Evolutionary conservation across 2,888 invertebrate genomes (phyloP).

Genomic region (Troides aeacus): DNA sequence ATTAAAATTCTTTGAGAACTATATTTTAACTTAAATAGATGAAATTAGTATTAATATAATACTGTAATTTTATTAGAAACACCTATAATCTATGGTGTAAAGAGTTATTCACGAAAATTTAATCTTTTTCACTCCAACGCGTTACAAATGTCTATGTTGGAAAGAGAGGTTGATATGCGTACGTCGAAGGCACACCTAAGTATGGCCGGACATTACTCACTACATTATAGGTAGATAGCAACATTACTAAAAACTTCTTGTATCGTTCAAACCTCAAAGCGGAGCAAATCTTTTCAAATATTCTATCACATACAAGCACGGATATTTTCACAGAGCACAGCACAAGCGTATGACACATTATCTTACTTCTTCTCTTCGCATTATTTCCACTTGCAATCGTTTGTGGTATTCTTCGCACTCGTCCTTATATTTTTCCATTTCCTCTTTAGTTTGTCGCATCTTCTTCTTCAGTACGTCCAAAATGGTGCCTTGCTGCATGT

Average conservation of each 20-base stretch:
- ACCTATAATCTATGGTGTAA: slow-evolving; percentile 50
- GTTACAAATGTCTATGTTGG: slow-evolving; percentile 55
- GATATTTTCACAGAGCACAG: slow-evolving; percentile 55
- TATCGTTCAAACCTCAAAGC: slow-evolving; percentile 58
- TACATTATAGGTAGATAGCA: slow-evolving; percentile 71
- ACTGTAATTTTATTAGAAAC: slow-evolving; percentile 49
- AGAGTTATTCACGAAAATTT: slow-evolving; percentile 56
- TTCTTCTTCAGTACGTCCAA: slow-evolving; percentile 99
- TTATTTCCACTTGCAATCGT: slow-evolving; percentile 96
- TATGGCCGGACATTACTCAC: slow-evolving; percentile 80
- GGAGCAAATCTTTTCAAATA: slow-evolving; percentile 48
- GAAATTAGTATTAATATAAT: slow-evolving; percentile 31
- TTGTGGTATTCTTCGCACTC: slow-evolving; percentile 97
- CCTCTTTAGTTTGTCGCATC: slow-evolving; percentile 99
- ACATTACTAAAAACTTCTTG: slow-evolving; percentile 49
- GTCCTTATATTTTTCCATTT: slow-evolving; percentile 99
- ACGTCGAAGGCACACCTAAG: slow-evolving; percentile 79
- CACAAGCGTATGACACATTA: slow-evolving; percentile 66
- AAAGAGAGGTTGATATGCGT: slow-evolving; percentile 77
- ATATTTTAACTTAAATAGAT: not conserved
- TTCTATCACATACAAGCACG: slow-evolving; percentile 45
- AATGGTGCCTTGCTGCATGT: slow-evolving; percentile 94
- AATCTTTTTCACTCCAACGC: slow-evolving; percentile 61
- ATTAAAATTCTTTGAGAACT: not conserved
- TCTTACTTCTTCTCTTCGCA: slow-evolving; percentile 99